A percentile compares a stretch with the other conserved stretches of the same genome.
Conservation (phyloP, 2,113 vertebrate genomes). For the Laticauda colubrina region DNA sequence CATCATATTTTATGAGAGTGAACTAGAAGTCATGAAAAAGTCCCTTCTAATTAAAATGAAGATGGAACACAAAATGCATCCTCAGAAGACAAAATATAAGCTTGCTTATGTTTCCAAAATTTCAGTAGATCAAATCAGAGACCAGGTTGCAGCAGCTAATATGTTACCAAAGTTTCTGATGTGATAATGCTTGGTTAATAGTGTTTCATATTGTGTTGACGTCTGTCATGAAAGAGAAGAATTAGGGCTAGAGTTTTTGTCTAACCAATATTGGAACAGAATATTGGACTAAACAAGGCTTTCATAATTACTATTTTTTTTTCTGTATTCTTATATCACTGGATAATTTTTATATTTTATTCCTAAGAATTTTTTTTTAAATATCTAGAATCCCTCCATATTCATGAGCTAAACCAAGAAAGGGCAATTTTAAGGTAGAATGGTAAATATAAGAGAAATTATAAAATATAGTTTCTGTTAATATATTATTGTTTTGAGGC, state of each 20-base stretch:
- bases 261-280: neutral
- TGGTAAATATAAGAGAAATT: neutral
- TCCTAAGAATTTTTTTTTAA: neutral
- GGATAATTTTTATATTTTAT: neutral
- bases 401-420: neutral
- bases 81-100: neutral
- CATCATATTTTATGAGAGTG: neutral
- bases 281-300: neutral
- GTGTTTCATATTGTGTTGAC: neutral
- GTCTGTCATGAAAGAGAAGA: neutral
- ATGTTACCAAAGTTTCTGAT: neutral
- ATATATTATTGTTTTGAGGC: neutral
- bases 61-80: conserved; percentile 1
- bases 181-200: neutral
- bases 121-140: neutral
- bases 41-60: neutral
- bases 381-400: neutral
- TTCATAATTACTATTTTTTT: neutral
- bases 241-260: neutral
- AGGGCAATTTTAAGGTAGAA: neutral
- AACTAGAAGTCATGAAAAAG: neutral
- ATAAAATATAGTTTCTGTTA: neutral
- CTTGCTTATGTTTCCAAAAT: neutral
- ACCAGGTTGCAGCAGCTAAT: neutral
- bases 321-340: neutral